These are phyloP conservation scores for Rhinolophus ferrumequinum DNA, from an alignment of 2,113 vertebrate species.

Conservation along the genomic window DNA sequence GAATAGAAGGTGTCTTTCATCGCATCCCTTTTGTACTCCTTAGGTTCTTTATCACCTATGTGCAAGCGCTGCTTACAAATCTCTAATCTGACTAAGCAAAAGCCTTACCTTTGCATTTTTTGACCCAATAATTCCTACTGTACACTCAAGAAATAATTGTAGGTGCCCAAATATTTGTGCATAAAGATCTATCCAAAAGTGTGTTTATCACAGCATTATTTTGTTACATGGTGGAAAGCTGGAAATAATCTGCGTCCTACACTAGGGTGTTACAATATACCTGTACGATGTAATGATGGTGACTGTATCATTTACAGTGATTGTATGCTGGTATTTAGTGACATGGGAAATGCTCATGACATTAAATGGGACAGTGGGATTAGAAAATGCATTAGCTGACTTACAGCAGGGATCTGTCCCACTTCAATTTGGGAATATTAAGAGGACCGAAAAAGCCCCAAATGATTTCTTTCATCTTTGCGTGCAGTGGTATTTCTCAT, in stretches of 20 bases:
- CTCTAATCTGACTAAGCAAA: not conserved
- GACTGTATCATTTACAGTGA: not conserved
- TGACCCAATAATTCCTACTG: not conserved
- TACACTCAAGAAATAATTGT: not conserved
- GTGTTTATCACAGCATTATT: not conserved
- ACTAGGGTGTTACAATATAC: not conserved
- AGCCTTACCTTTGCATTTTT: slow-evolving; percentile 26
- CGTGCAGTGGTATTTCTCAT: not conserved
- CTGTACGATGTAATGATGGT: not conserved
- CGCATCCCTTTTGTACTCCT: not conserved
- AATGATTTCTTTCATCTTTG: not conserved
- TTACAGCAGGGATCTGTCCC: not conserved
- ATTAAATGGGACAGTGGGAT: not conserved
- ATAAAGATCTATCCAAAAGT: not conserved
- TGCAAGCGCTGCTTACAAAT: not conserved
- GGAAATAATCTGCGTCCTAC: not conserved
- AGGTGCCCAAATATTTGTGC: not conserved
- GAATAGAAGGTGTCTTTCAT: not conserved
- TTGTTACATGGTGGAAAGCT: not conserved
- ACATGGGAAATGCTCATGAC: not conserved
- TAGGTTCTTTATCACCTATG: not conserved
- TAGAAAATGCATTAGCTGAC: not conserved
- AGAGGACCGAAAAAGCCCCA: not conserved
- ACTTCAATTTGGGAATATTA: not conserved
- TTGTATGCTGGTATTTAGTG: not conserved